Evolutionary conservation across 2,888 invertebrate genomes (phyloP).

Genomic region (Hydraecia micacea): DNA sequence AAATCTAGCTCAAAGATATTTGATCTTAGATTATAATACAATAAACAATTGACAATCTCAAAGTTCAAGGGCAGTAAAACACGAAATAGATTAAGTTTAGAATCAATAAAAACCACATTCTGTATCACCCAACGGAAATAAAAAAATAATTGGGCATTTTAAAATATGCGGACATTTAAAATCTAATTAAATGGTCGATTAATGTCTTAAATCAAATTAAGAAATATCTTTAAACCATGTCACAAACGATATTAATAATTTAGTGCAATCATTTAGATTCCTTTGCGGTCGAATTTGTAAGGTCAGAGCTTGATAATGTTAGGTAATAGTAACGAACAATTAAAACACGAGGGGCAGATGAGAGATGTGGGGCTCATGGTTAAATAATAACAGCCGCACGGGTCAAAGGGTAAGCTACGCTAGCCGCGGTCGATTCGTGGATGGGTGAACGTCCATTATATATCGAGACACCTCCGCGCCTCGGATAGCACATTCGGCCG

Average conservation of each 20-base stretch:
- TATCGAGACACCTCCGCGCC: neutral
- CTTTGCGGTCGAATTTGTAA: slow-evolving; percentile 21
- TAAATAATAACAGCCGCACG: neutral
- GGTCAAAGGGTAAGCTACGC: neutral
- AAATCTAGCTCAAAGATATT: slow-evolving; percentile 14
- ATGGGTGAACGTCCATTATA: neutral
- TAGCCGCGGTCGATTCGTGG: neutral
- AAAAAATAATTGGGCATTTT: slow-evolving; percentile 19
- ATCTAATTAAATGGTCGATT: slow-evolving; percentile 22
- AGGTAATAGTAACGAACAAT: slow-evolving; percentile 33
- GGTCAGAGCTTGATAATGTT: slow-evolving; percentile 15
- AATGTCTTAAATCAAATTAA: slow-evolving; percentile 28
- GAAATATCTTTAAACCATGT: neutral
- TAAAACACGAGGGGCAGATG: neutral
- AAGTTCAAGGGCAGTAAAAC: slow-evolving; percentile 33
- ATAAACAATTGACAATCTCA: slow-evolving; percentile 14
- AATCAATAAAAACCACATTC: slow-evolving; percentile 42
- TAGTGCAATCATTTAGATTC: slow-evolving; percentile 33
- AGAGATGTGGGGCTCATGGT: neutral
- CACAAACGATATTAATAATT: slow-evolving; percentile 29
- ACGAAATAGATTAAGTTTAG: slow-evolving; percentile 3
- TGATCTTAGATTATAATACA: neutral
- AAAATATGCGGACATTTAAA: slow-evolving; percentile 42
- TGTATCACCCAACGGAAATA: slow-evolving; percentile 32
- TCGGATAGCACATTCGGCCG: no score